Evolutionary conservation across 2,797 vertebrate genomes (phyloP), one percentile per base, ranked within the genome.

Genomic region (Syngnathus acus): DNA sequence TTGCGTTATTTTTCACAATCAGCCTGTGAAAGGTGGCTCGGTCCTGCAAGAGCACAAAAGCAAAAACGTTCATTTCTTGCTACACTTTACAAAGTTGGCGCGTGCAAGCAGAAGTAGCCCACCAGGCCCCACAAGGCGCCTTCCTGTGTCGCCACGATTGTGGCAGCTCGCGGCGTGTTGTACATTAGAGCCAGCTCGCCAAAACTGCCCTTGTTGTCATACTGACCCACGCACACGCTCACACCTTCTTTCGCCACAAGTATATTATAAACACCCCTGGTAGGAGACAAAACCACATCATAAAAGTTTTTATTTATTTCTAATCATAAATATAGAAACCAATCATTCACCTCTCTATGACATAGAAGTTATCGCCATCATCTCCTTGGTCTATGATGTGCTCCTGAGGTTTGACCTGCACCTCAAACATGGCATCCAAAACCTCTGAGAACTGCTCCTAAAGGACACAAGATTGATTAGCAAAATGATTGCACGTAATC

Each of bases 131-230:
- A 98, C 26, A 98, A 91, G 66, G 95, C 86, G 51, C 96, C 96
- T 19, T 94, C 91, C 72, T 94, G 90, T 11, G 88, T 92, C 21
- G 95, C 94, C 1, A 94, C 72, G 68, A 99, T 97, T 23, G 95
- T 98, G 50, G 96, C 95, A 64, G 95, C 95, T 75, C 96, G 89
- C 0, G 94, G 94, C 65, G 95, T 98, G 87, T 98, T 98, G 89
- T 98, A 98, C 96, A 98, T 98, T 79, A 98, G 87, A 1, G 96
- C 96, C 68, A 98, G 90, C 68, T 98, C 96, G 57, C 96, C 95
- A 71, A 98, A 98, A 81, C 96, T 96, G 67, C 96, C 96, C 4
- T 88, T 95, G 81, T 95, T 94, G 86, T 98, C 91, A 9, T 98
- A 99, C 66, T 91, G 89, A 68, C 95, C 96, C 40, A 98, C 96